Base-by-base conservation (phyloP, 2,888 invertebrate genomes). In the Zygaena filipendulae region DNA sequence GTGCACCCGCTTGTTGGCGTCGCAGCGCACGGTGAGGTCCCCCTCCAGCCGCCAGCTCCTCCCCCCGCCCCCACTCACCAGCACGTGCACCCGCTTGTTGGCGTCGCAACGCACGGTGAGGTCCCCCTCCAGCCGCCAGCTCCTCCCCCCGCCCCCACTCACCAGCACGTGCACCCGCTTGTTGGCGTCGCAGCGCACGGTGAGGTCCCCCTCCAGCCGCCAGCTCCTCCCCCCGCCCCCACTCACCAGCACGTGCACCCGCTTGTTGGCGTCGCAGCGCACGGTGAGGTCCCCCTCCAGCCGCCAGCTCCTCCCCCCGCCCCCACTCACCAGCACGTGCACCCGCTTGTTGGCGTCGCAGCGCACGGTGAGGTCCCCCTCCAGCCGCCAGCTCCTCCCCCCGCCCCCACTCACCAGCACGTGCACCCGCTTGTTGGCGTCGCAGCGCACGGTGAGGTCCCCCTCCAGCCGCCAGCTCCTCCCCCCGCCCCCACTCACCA, bases 151-250 rank as follows among this genome's bases (percentile, higher is more conserved):
- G n/a, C n/a, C n/a, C n/a, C n/a, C 8, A 49, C 61, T 52, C 8
- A 75, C 75, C 27, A 72, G 58, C 32, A 77, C 63, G n/a, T 43
- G 49, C 38, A 57, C 56, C 44, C 62, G 56, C 58, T 75, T 77
- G 48, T 52, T 59, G 34, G 59, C 53, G 39, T 79, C 79, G 35
- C 60, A 58, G 27, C 72, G 16, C 3, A 79, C 45, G 4, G 50
- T 50, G 7, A 59, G 45, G 6, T 57, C 53, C 1, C 50, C 52
- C 34, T 52, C 52, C 29, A 39, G 34, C 3, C 46, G 30, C 12
- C n/a, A n/a, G n/a, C n/a, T n/a, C n/a, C n/a, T n/a, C n/a, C n/a
- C n/a, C n/a, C n/a, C n/a, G n/a, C n/a, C n/a, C n/a, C n/a, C 8
- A 49, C 61, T 52, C 8, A 75, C 75, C 27, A 72, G 58, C 32